A percentile compares a stretch with the other conserved stretches of the same genome.
These are phyloP conservation scores for Bungarus multicinctus DNA, from an alignment of 2,113 vertebrate species.

Conservation along the genomic window DNA sequence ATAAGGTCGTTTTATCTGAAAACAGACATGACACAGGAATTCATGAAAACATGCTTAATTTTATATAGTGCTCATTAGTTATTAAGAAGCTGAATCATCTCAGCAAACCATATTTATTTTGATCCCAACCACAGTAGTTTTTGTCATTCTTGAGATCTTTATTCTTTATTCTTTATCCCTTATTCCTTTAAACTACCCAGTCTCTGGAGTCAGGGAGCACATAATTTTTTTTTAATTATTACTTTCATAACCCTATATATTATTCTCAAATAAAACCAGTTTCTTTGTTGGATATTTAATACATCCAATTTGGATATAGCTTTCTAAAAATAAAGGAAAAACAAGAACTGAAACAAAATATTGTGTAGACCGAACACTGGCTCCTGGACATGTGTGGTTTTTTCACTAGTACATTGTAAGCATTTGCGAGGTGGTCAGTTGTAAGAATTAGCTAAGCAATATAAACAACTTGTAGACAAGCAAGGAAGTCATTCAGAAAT, in stretches of 20 bases:
- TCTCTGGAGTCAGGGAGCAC: not conserved
- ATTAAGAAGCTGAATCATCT: not conserved
- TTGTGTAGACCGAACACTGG: not conserved
- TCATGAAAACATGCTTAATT: not conserved
- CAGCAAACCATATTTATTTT: not conserved
- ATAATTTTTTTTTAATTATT: not conserved
- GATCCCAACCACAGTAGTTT: not conserved
- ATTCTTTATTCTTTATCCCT: not conserved
- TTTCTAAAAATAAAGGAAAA: not conserved
- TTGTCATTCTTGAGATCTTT: not conserved
- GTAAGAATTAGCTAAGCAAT: not conserved
- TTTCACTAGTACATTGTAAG: not conserved
- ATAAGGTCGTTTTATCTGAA: conserved; percentile 95
- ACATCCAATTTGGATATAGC: not conserved
- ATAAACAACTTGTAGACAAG: not conserved
- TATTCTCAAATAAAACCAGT: not conserved
- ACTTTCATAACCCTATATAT: not conserved
- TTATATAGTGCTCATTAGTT: no score
- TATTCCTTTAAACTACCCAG: not conserved
- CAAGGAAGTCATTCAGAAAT: not conserved
- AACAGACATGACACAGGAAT: conserved; percentile 46
- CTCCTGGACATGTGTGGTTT: not conserved
- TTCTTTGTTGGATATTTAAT: not conserved
- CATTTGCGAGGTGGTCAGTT: no score
- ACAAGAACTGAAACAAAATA: not conserved